Conservation (phyloP, 2,888 invertebrate genomes). For the Calameuta pallipes region DNA sequence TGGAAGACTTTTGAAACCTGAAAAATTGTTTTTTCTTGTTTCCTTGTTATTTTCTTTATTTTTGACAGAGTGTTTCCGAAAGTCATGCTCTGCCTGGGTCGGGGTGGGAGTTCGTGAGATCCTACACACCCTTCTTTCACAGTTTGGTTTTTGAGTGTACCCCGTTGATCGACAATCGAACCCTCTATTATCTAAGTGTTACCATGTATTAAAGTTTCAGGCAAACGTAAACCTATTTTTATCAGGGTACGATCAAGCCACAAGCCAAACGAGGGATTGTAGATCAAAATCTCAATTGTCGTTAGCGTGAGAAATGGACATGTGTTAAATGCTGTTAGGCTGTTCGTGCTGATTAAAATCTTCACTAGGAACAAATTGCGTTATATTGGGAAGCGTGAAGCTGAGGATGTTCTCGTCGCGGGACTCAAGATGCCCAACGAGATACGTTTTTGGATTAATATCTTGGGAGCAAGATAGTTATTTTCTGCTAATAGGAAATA, state of each 20-base stretch:
- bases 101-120: background rate
- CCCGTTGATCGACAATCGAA: background rate
- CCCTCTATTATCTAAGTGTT: background rate
- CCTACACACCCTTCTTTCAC: background rate
- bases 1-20: background rate
- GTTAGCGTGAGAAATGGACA: slow-evolving; percentile 48
- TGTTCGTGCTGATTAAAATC: slow-evolving; percentile 5
- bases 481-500: background rate
- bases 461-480: background rate
- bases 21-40: background rate
- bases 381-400: slow-evolving; percentile 14
- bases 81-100: background rate
- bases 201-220: background rate
- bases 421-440: slow-evolving; percentile 23
- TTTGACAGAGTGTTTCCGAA: background rate
- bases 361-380: slow-evolving; percentile 15
- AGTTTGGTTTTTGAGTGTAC: background rate
- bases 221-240: background rate
- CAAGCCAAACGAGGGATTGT: slow-evolving; percentile 30
- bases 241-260: slow-evolving; percentile 15
- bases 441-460: background rate
- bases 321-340: slow-evolving; percentile 40
- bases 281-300: slow-evolving; percentile 44
- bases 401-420: slow-evolving; percentile 14
- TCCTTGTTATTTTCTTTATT: background rate